Conservation (phyloP, 2,888 invertebrate genomes). For the Rhagonycha lutea region DNA sequence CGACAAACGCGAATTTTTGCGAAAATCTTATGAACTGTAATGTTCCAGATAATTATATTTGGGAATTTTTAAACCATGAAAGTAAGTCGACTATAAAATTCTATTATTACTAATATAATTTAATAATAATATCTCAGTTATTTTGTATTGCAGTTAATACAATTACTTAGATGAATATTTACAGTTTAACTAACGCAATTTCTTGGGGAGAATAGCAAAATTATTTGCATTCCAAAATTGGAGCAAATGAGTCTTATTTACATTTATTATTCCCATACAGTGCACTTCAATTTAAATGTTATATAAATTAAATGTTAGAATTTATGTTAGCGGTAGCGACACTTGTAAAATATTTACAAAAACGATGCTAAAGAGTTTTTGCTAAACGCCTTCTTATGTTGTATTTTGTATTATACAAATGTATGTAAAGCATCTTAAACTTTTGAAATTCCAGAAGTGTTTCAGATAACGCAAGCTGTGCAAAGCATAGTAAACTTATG, state of each 20-base stretch:
- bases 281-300: background rate
- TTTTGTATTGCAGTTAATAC: background rate
- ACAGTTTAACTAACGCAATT: background rate
- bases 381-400: background rate
- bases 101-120: background rate
- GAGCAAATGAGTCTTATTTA: background rate
- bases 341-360: background rate
- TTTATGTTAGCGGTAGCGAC: background rate
- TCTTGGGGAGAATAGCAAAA: background rate
- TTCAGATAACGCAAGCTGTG: constrained; percentile 21
- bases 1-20: background rate
- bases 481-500: constrained; percentile 18
- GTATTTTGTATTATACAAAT: background rate
- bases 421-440: background rate
- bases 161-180: background rate
- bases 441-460: constrained; percentile 18
- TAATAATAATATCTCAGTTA: background rate
- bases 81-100: background rate
- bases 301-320: background rate
- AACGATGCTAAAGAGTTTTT: background rate
- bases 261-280: background rate
- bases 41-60: background rate
- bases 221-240: background rate
- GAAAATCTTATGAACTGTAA: background rate
- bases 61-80: background rate